Evolutionary conservation across 2,113 vertebrate genomes (phyloP), one percentile per base, ranked within the genome.

Genomic region (Dolichallabes microphthalmus): DNA sequence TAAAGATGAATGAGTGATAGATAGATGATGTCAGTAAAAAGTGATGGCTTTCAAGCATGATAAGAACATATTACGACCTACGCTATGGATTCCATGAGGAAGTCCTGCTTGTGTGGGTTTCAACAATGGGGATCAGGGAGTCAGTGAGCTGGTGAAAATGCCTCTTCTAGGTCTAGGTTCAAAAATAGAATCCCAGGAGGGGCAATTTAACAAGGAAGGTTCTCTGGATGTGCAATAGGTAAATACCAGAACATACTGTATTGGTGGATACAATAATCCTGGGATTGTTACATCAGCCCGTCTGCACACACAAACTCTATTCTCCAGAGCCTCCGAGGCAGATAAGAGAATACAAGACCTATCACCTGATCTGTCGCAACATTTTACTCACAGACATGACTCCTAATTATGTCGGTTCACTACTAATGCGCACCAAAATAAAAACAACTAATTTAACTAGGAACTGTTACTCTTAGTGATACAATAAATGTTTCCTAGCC

Each of bases 241-340:
- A 71, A 75, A 75, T 53, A 76, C 50, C 45, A 53, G 45, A 75
- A 53, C 45, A 75, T 75, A 55, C 27, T 27, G 27, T 75, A 30
- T 53, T 27, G 27, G 14, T 27, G 74, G 45, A n/a, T 55, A 76
- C 17, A 76, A 27, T 76, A 53, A 27, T 53, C 27, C n/a, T 76
- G 74, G 74, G n/a, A 76, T 55, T 53, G 74, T 53, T 76, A 39
- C 50, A 76, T 76, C 74, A 76, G 74, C 74, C 14, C 10, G 15
- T 69, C 30, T 75, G 25, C n/a, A 22, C 45, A 53, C 45, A 75
- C 73, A 75, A 75, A 75, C 45, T 75, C 73, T 14, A 27, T 75
- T 75, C 45, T 50, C 25, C 45, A 52, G 73, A 53, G 10, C 50
- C 73, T 53, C 20, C 30, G 2, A 7, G 22, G 39, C 39, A 50